Evolutionary conservation across 2,113 vertebrate genomes (phyloP).

Genomic region (Toxostoma redivivum): DNA sequence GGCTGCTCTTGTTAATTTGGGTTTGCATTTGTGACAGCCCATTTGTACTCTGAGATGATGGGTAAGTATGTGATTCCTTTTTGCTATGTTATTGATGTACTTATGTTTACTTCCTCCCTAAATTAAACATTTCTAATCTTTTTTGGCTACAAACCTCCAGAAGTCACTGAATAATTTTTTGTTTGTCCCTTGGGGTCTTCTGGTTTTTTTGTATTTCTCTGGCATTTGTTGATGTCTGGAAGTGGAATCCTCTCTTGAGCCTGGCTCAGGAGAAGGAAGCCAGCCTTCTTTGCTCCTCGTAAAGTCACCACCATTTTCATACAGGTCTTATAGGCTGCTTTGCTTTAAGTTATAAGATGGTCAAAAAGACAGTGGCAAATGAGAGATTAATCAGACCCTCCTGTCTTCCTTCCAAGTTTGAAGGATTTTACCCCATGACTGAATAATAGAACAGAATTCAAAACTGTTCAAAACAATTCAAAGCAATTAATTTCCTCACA

Average conservation of each 20-base stretch:
- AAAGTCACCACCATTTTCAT: background rate
- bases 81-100: background rate
- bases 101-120: background rate
- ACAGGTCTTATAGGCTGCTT: background rate
- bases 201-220: background rate
- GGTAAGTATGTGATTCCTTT: background rate
- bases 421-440: background rate
- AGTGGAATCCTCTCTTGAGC: background rate
- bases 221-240: background rate
- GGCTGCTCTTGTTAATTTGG: background rate
- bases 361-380: background rate
- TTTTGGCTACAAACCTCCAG: background rate
- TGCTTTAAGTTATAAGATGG: background rate
- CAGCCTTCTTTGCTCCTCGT: background rate
- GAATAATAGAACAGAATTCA: background rate
- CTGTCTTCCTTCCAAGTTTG: background rate
- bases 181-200: background rate
- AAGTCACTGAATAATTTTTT: background rate
- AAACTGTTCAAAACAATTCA: background rate
- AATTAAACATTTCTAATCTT: background rate
- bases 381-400: background rate
- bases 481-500: fast-evolving
- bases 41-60: background rate
- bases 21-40: background rate
- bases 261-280: background rate